Evolutionary conservation across 2,888 invertebrate genomes (phyloP).

Genomic region (Ennomos fuscantarius): DNA sequence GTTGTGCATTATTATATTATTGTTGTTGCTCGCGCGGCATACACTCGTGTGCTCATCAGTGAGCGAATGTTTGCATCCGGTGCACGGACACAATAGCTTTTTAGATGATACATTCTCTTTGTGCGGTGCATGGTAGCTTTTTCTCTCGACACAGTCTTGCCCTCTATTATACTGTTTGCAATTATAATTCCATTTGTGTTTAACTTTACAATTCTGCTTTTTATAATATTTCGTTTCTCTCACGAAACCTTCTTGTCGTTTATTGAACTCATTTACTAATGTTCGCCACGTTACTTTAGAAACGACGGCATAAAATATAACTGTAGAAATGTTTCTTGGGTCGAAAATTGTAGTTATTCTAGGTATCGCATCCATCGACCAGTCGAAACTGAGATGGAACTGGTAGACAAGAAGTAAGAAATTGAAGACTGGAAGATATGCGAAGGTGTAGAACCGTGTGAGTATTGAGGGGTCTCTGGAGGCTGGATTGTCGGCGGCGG

Average conservation of each 20-base stretch:
- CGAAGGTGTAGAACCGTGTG: constrained; percentile 95
- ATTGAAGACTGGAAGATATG: constrained; percentile 96
- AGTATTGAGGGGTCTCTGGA: constrained; percentile 93
- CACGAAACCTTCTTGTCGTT: constrained; percentile 60
- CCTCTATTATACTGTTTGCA: constrained; percentile 71
- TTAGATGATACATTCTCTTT: constrained; percentile 71
- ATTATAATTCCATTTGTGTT: constrained; percentile 76
- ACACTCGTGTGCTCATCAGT: constrained; percentile 88
- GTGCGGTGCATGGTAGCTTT: constrained; percentile 67
- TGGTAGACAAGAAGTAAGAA: constrained; percentile 95
- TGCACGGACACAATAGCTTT: constrained; percentile 84
- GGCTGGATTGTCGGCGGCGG: constrained; percentile 98
- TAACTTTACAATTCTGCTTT: constrained; percentile 72
- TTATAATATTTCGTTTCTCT: constrained; percentile 73
- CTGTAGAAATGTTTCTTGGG: constrained; percentile 90
- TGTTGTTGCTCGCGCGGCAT: constrained; percentile 90
- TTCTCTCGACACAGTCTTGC: constrained; percentile 73
- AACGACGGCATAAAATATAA: constrained; percentile 89
- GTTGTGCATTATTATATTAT: constrained; percentile 86
- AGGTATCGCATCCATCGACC: constrained; percentile 99
- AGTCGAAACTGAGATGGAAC: constrained; percentile 96
- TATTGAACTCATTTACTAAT: constrained; percentile 67
- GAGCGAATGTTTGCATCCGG: constrained; percentile 88
- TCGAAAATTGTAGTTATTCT: constrained; percentile 92
- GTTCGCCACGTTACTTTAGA: constrained; percentile 75